These are phyloP conservation scores for Pseudomyrmex sp. DNA, from an alignment of 1,140 invertebrate genomes.

Conservation along the genomic window DNA sequence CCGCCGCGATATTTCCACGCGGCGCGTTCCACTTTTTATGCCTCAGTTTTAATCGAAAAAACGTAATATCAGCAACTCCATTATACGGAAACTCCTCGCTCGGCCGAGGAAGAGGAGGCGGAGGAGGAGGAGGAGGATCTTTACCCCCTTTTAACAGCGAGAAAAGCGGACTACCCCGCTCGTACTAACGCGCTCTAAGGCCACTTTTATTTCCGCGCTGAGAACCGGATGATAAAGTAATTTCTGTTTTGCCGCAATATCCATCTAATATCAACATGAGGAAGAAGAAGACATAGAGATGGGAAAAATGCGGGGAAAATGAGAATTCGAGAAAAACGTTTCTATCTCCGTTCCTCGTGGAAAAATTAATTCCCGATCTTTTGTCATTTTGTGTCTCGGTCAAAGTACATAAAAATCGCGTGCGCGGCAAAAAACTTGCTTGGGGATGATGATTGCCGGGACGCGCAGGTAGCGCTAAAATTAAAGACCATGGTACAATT, in stretches of 20 bases:
- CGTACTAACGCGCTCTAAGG: neutral
- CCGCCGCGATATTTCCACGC: constrained; percentile 3
- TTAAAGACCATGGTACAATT: constrained; percentile 16
- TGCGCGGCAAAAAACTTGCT: too few species aligned
- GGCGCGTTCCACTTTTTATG: constrained; percentile 31
- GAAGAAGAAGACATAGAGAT: neutral
- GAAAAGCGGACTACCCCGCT: neutral
- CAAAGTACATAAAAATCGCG: too few species aligned
- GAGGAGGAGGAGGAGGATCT: neutral
- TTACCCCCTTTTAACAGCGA: neutral
- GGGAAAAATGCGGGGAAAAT: too few species aligned
- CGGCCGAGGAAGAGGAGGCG: too few species aligned
- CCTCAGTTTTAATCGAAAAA: constrained; percentile 47
- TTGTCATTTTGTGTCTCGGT: too few species aligned
- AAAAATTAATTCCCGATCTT: too few species aligned
- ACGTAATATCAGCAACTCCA: constrained; percentile 25
- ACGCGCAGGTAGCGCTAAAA: neutral
- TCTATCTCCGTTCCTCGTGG: too few species aligned
- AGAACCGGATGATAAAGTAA: neutral
- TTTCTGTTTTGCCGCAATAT: neutral
- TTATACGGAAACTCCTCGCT: constrained; percentile 9
- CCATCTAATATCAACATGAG: neutral
- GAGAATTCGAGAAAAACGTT: too few species aligned
- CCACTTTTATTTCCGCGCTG: neutral
- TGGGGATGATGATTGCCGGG: too few species aligned